These are phyloP conservation scores for Aphelocoma californica DNA, from an alignment of 2,797 vertebrate species.

Conservation along the genomic window DNA sequence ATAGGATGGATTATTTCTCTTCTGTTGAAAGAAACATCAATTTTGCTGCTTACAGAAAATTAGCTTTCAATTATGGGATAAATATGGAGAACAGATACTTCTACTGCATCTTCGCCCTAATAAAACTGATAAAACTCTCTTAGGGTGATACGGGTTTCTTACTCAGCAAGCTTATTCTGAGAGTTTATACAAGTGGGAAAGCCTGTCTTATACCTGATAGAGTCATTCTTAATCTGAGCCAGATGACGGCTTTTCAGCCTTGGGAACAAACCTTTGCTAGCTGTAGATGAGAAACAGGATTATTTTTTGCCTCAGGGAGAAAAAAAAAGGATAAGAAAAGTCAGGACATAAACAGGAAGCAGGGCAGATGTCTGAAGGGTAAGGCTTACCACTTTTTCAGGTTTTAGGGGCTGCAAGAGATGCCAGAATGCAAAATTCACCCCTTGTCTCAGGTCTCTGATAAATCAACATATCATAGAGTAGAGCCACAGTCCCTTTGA, in stretches of 20 bases:
- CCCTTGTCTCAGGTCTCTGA: background rate
- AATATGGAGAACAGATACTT: background rate
- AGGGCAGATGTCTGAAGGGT: background rate
- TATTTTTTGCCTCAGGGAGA: background rate
- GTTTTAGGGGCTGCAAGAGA: background rate
- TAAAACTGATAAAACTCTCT: background rate
- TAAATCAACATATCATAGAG: background rate
- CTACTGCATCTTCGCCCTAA: background rate
- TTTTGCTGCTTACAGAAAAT: background rate
- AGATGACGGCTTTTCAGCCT: background rate
- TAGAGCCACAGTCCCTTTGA: background rate
- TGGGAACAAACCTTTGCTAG: background rate
- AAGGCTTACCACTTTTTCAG: background rate
- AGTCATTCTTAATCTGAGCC: background rate
- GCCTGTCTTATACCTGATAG: background rate
- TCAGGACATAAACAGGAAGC: background rate
- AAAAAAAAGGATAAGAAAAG: background rate
- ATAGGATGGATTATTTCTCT: background rate
- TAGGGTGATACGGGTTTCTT: background rate
- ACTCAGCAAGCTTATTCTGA: background rate
- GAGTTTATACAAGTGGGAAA: background rate
- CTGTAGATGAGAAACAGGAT: background rate
- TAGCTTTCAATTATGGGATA: background rate
- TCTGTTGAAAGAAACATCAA: background rate
- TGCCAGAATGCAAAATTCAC: background rate